Evolutionary conservation across 2,888 invertebrate genomes (phyloP).

Genomic region (Sericinus montela): DNA sequence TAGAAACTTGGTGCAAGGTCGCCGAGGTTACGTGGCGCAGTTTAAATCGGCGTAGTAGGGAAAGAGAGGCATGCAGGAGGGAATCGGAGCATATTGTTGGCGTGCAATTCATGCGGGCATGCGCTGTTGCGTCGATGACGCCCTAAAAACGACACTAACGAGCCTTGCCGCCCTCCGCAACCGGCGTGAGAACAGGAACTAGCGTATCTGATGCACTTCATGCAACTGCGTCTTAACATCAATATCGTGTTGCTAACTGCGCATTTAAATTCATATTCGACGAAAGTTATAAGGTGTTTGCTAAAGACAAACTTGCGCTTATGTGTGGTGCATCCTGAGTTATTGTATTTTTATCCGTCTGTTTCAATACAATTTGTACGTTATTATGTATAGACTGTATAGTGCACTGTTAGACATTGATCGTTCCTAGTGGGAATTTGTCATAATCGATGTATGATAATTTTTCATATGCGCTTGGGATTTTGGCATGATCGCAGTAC

Average conservation of each 20-base stretch:
- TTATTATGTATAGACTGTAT: no score
- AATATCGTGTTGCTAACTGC: constrained; percentile 7
- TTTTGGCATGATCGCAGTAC: no score
- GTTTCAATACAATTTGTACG: no score
- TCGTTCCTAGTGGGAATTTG: no score
- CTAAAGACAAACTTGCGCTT: no score
- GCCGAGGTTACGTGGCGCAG: constrained; percentile 30
- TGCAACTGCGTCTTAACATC: constrained; percentile 27
- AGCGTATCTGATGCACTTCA: constrained; percentile 17
- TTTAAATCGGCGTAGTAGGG: constrained; percentile 10
- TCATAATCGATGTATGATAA: no score
- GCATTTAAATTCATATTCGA: constrained; percentile 4
- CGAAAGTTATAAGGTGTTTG: background rate
- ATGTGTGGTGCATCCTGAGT: no score
- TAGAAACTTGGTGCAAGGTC: constrained; percentile 56
- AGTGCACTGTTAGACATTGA: no score
- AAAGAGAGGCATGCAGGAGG: constrained; percentile 5
- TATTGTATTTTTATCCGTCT: no score
- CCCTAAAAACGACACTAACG: constrained; percentile 66
- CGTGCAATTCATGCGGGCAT: constrained; percentile 58
- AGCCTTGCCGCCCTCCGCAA: constrained; percentile 42
- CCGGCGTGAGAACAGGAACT: constrained; percentile 61
- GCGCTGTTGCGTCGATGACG: constrained; percentile 70
- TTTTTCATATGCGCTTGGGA: no score
- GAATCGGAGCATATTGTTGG: constrained; percentile 7